A percentile compares a stretch with the other conserved stretches of the same genome.
These are phyloP conservation scores for Streptopelia turtur DNA, from an alignment of 2,797 vertebrate genomes.

Conservation along the genomic window DNA sequence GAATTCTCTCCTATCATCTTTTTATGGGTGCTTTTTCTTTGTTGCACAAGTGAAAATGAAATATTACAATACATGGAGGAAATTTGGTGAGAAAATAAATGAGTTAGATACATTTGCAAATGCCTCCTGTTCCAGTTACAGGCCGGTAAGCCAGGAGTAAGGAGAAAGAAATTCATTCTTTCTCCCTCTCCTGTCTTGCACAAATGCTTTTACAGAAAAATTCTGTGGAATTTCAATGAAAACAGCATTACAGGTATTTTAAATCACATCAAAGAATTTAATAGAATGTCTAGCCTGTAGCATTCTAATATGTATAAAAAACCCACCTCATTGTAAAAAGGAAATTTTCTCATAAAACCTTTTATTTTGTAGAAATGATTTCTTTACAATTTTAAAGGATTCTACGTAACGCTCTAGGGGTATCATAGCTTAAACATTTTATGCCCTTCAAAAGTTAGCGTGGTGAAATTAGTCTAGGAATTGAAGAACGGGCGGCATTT, in stretches of 20 bases:
- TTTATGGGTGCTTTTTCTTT: constrained; percentile 41
- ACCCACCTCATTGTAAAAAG: background rate
- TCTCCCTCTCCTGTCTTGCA: background rate
- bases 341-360: background rate
- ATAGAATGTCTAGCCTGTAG: background rate
- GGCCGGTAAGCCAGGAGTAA: background rate
- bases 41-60: constrained; percentile 50
- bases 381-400: background rate
- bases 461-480: background rate
- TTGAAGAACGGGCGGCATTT: background rate
- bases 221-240: background rate
- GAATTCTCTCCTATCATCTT: constrained; percentile 18
- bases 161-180: background rate
- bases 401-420: background rate
- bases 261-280: background rate
- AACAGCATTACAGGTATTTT: background rate
- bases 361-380: background rate
- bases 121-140: background rate
- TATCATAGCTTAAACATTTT: background rate
- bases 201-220: background rate
- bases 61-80: constrained; percentile 7
- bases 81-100: constrained; percentile 33
- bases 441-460: background rate
- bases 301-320: background rate
- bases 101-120: background rate